A percentile compares a stretch with the other conserved stretches of the same genome.
These are phyloP conservation scores for Pocillopora meandrina DNA, from an alignment of 92 coral and sea anemone species.

Conservation along the genomic window DNA sequence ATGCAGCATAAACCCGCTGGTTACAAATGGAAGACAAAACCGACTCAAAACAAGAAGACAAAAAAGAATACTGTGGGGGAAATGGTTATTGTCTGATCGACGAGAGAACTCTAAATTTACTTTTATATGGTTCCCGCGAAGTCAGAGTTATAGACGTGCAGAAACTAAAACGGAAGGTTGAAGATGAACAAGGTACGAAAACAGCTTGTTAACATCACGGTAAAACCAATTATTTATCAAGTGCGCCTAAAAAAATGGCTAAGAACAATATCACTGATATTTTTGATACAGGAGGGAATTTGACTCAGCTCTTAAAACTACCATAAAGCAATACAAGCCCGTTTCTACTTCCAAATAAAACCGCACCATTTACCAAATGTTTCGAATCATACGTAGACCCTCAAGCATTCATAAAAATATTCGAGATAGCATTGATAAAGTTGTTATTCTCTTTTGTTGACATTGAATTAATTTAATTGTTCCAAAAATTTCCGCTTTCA, in stretches of 20 bases:
- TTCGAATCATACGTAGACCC: too few species aligned
- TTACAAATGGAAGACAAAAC: slow-evolving; percentile 10
- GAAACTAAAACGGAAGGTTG: slow-evolving; percentile 27
- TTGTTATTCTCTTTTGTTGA: slow-evolving; percentile 29
- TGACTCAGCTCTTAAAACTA: background rate
- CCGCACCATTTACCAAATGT: too few species aligned
- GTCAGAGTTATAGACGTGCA: slow-evolving; percentile 13
- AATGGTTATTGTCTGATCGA: background rate
- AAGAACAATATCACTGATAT: background rate
- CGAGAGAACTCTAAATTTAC: slow-evolving; percentile 24
- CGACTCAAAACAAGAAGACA: background rate
- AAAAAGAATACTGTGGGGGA: background rate
- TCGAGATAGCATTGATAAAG: slow-evolving; percentile 3
- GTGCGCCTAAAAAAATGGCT: too few species aligned
- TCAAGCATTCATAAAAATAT: background rate
- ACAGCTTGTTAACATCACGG: background rate
- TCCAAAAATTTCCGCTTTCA: slow-evolving; percentile 44
- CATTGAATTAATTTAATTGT: slow-evolving; percentile 6
- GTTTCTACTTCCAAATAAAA: background rate
- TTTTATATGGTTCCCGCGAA: slow-evolving; percentile 21
- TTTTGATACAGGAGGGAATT: background rate
- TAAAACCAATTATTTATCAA: background rate
- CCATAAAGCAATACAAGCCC: background rate
- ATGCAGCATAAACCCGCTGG: background rate
- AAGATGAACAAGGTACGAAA: slow-evolving; percentile 21